Conservation (phyloP, 92 coral and sea anemone genomes). For the Paramuricea clavata region DNA sequence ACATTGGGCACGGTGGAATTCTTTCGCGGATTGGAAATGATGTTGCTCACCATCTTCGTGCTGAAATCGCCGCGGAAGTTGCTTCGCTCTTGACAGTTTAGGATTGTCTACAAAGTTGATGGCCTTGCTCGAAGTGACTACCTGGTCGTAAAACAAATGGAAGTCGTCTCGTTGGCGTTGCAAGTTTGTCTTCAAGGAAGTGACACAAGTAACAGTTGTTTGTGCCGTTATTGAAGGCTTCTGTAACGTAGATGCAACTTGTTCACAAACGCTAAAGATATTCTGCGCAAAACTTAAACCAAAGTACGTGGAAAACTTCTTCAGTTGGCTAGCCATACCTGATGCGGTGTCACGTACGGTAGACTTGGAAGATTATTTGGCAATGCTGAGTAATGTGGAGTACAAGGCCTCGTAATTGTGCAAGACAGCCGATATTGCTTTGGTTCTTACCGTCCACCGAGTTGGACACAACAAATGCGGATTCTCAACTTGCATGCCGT, state of each 20-base stretch:
- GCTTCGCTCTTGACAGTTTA: not conserved
- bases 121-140: constrained; percentile 1
- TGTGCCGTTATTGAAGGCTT: constrained; percentile 35
- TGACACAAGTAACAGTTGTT: constrained; percentile 31
- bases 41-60: constrained; percentile 17
- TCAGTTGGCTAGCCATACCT: constrained; percentile 3
- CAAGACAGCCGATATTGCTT: constrained; percentile 10
- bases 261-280: constrained; percentile 36
- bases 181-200: constrained; percentile 23
- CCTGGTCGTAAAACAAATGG: constrained; percentile 4
- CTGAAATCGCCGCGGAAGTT: constrained; percentile 19
- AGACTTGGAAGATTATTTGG: constrained; percentile 25
- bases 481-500: constrained; percentile 15
- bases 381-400: constrained; percentile 34
- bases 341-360: constrained; percentile 24
- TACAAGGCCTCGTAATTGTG: constrained; percentile 12
- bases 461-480: constrained; percentile 42
- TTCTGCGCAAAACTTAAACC: constrained; percentile 35
- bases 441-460: constrained; percentile 38
- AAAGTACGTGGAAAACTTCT: constrained; percentile 30
- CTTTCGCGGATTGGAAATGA: constrained; percentile 22
- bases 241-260: constrained; percentile 31
- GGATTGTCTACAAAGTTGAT: constrained; percentile 12
- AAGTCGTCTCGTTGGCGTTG: constrained; percentile 34
- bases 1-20: constrained; percentile 1